Percentiles rank a stretch among this genome's conserved stretches.
These are phyloP conservation scores for Hetaerina americana DNA, from an alignment of 1,140 invertebrate genomes.

Conservation along the genomic window DNA sequence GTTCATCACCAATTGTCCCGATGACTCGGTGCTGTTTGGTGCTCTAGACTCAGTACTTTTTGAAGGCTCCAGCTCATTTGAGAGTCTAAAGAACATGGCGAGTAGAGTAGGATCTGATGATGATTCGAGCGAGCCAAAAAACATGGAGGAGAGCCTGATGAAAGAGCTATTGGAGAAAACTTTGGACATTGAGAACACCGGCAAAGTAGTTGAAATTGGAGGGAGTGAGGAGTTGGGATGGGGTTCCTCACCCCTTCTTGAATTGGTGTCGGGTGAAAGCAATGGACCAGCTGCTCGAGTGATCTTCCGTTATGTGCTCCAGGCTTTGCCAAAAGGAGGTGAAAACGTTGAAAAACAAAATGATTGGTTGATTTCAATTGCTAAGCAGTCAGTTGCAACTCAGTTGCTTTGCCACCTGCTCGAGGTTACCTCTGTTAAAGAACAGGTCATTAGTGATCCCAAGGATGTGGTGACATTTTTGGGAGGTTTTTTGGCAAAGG, in stretches of 20 bases:
- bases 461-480: constrained; percentile 10
- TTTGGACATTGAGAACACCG: not conserved
- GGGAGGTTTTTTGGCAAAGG: constrained; percentile 20
- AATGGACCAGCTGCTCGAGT: not conserved
- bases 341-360: not conserved
- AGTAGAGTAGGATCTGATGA: not conserved
- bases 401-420: constrained; percentile 27
- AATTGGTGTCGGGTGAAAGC: not conserved
- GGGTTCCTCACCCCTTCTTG: not conserved
- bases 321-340: not conserved
- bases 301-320: not conserved
- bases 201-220: not conserved
- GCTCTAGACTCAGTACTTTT: not conserved
- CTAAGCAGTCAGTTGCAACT: constrained; percentile 22
- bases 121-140: too few relatives aligned
- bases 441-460: constrained; percentile 26
- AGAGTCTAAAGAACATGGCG: not conserved
- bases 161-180: not conserved
- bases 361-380: not conserved
- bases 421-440: constrained; percentile 24
- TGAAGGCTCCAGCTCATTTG: not conserved
- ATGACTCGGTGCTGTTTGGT: not conserved
- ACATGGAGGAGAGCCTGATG: not conserved
- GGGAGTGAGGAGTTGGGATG: not conserved
- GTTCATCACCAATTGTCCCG: not conserved